phyloP scores from a whole-genome alignment of 2,888 invertebrate species.

The Epiblema foenella region DNA sequence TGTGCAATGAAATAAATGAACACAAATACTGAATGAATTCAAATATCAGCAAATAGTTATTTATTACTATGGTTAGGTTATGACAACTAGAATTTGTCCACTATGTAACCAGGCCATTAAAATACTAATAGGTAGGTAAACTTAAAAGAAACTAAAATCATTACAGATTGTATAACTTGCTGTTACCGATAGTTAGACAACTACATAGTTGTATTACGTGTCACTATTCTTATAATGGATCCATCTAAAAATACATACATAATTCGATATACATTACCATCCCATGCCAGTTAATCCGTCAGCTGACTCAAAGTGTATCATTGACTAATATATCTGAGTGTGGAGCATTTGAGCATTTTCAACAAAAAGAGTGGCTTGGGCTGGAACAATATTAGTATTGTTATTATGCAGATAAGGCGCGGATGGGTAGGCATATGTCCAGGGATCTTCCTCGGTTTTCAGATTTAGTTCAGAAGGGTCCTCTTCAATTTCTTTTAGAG shows the following conservation, averaged over 20 bases:
- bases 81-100: background rate
- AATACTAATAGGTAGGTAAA: conserved; percentile 2
- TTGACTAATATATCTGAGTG: conserved; percentile 32
- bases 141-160: background rate
- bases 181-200: background rate
- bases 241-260: no score
- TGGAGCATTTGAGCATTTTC: conserved; percentile 65
- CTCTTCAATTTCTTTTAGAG: conserved; percentile 71
- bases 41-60: no score
- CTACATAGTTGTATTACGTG: background rate
- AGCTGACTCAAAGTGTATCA: background rate
- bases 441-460: conserved; percentile 53
- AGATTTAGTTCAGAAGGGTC: conserved; percentile 56
- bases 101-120: background rate
- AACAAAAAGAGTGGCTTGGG: conserved; percentile 68
- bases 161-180: no score
- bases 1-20: no score
- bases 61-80: background rate
- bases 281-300: background rate
- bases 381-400: conserved; percentile 60
- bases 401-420: conserved; percentile 55
- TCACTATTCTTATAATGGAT: background rate
- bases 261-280: background rate
- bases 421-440: conserved; percentile 53
- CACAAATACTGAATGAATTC: no score